Percentiles rank a stretch among this genome's conserved stretches.
Evolutionary conservation across 2,888 invertebrate genomes (phyloP).

Genomic region (Erebia aethiops): DNA sequence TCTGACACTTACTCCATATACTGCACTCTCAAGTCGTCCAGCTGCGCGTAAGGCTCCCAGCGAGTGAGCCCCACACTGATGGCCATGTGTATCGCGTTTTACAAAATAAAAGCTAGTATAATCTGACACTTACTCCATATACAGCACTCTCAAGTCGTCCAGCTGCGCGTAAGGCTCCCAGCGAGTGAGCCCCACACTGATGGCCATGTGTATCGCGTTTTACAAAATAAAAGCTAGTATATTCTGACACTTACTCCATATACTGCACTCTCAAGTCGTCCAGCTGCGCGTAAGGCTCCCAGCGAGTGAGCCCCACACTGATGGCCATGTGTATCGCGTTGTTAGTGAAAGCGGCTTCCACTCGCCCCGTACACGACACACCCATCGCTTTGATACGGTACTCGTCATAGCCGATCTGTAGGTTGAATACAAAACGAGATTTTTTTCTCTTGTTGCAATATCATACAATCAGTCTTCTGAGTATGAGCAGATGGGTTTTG

Average conservation of each 20-base stretch:
- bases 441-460: no score
- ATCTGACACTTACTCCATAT: slow-evolving; percentile 61
- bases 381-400: slow-evolving; percentile 77
- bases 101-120: not conserved
- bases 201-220: slow-evolving; percentile 63
- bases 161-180: slow-evolving; percentile 76
- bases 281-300: slow-evolving; percentile 74
- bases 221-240: not conserved
- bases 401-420: slow-evolving; percentile 73
- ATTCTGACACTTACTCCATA: slow-evolving; percentile 60
- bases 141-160: slow-evolving; percentile 65
- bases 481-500: no score
- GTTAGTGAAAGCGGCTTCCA: slow-evolving; percentile 61
- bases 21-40: no score
- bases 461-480: no score
- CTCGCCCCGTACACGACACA: slow-evolving; percentile 64
- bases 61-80: no score
- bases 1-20: no score
- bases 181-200: slow-evolving; percentile 64
- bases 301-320: slow-evolving; percentile 63
- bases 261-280: slow-evolving; percentile 66
- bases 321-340: slow-evolving; percentile 65
- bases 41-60: no score
- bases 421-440: no score
- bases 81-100: no score